These are phyloP conservation scores for Tholera decimalis DNA, from an alignment of 2,888 invertebrate genomes.

Conservation along the genomic window DNA sequence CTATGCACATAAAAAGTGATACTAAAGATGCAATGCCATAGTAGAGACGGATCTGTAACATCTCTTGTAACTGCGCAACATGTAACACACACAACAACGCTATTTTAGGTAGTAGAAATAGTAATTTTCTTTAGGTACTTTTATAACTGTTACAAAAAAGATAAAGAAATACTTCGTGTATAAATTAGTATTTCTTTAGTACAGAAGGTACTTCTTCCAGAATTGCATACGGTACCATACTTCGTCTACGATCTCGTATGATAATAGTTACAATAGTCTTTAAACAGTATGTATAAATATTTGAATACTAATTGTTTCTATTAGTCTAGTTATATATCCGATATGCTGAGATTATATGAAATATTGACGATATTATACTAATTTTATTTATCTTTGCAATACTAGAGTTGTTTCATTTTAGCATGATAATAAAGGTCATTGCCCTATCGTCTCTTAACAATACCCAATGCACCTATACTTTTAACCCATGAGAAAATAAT, in stretches of 20 bases:
- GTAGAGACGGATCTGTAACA: background rate
- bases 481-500: no score
- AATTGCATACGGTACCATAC: constrained; percentile 51
- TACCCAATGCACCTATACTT: no score
- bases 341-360: constrained; percentile 68
- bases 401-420: background rate
- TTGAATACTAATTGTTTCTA: constrained; percentile 61
- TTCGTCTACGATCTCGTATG: constrained; percentile 33
- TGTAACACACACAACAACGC: no score
- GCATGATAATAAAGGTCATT: background rate
- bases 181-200: background rate
- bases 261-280: constrained; percentile 51
- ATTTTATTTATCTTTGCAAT: background rate
- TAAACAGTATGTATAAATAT: constrained; percentile 64
- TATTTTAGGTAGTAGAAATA: background rate
- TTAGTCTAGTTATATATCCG: constrained; percentile 39
- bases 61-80: background rate
- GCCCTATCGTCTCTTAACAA: background rate
- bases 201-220: background rate
- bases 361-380: constrained; percentile 5
- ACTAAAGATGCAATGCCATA: background rate
- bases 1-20: no score
- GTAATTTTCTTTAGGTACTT: no score
- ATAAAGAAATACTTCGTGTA: background rate
- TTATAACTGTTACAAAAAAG: background rate